These are phyloP conservation scores for Carposina sasakii DNA, from an alignment of 1,140 invertebrate genomes.

Conservation along the genomic window DNA sequence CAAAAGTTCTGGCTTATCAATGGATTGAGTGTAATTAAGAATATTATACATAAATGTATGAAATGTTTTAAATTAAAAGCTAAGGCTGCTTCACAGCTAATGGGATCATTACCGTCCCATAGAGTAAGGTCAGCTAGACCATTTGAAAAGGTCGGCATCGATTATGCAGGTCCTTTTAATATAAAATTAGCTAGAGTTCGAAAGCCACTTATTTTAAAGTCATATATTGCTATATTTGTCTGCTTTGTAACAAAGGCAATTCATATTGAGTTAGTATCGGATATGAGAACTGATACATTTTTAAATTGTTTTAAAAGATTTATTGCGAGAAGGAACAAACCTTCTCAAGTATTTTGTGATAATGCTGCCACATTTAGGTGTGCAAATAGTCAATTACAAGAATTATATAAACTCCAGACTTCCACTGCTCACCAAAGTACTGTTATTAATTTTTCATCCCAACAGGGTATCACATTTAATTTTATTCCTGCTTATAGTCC, in stretches of 20 bases:
- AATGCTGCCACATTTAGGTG: too few relatives aligned
- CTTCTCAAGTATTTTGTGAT: too few relatives aligned
- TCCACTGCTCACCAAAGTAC: too few relatives aligned
- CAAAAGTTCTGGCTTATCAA: conserved; percentile 34
- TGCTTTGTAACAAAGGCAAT: conserved; percentile 14
- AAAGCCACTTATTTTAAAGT: conserved; percentile 3
- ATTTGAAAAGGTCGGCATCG: conserved; percentile 31
- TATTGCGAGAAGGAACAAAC: too few relatives aligned
- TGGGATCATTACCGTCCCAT: conserved; percentile 28
- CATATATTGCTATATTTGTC: conserved; percentile 11
- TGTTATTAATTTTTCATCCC: too few relatives aligned
- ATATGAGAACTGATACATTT: conserved; percentile 24
- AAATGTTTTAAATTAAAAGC: conserved; percentile 16
- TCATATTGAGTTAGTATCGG: conserved; percentile 22
- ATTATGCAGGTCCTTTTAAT: conserved; percentile 37
- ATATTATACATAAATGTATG: conserved; percentile 28
- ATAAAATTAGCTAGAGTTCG: conserved; percentile 7
- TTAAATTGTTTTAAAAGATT: neutral
- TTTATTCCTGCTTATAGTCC: conserved; percentile 24
- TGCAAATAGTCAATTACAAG: too few relatives aligned
- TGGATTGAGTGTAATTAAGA: conserved; percentile 15
- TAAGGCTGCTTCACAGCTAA: conserved; percentile 15
- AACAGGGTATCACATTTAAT: too few relatives aligned
- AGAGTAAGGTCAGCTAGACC: conserved; percentile 25
- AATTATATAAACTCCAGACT: too few relatives aligned